Base-by-base conservation (phyloP, 2,113 vertebrate genomes). In the Xiphophorus couchianus region DNA sequence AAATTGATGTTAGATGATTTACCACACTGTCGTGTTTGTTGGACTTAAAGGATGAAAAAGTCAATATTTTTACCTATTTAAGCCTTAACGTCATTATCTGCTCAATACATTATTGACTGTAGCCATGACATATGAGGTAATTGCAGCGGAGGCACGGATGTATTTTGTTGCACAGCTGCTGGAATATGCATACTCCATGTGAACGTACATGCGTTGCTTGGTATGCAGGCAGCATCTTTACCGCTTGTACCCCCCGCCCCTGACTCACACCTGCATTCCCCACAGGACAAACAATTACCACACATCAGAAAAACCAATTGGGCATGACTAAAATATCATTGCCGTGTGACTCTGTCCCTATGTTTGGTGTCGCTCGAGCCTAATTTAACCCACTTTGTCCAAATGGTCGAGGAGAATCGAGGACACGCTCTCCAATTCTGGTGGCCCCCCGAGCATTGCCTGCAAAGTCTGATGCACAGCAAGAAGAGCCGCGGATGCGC, bases 231-330 rank as follows among this genome's bases (percentile, higher is more conserved):
- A 1, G 74, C 31, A 4, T 82, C 66, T 28, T 81, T 67, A 25
- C 70, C 15, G 73, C 80, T 73, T 81, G 86, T 87, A 77, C 70
- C 83, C 60, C 51, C n/a, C 7, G 2, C 51, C n/a, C 74, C 81
- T 62, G 44, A 27, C 37, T 19, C 44, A 28, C 78, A 62, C 71
- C 29, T 27, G 71, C 80, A 39, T 90, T 86, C 80, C 69, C 86
- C 80, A 66, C 69, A 80, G 92, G 93, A 93, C 91, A 92, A 88
- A 80, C 93, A 93, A 94, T 95, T 94, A 93, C 92, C 87, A 83
- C 87, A 89, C 91, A 94, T 93, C 92, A 92, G 88, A 89, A 76
- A 72, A 89, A 88, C 85, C 90, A 94, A 94, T 93, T 94, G 92
- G 80, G 78, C 91, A 69, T 95, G 91, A 93, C 92, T 89, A 90